Evolutionary conservation across 2,797 vertebrate genomes (phyloP).

Genomic region (Phrynocephalus guinanensis): DNA sequence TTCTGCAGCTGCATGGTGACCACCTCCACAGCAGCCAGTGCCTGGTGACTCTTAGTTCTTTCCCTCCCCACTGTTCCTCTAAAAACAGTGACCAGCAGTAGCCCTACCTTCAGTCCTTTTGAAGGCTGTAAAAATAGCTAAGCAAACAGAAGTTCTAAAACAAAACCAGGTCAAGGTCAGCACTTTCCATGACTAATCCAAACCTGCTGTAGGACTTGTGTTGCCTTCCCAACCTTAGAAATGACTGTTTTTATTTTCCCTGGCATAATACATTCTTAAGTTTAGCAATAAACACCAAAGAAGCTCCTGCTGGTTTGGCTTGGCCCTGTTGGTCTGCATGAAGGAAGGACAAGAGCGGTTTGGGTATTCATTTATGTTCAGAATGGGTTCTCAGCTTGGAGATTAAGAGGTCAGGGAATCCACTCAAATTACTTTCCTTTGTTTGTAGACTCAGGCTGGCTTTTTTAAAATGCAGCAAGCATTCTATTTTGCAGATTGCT

Average conservation of each 20-base stretch:
- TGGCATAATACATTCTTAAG: slow-evolving; percentile 46
- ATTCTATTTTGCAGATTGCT: slow-evolving; percentile 44
- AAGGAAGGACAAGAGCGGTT: slow-evolving; percentile 55
- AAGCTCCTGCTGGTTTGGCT: slow-evolving; percentile 44
- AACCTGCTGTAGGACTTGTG: slow-evolving; percentile 1
- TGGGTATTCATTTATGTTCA: slow-evolving; percentile 67
- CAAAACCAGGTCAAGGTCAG: not conserved
- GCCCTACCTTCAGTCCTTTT: not conserved
- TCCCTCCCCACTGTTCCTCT: not conserved
- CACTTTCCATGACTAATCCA: not conserved
- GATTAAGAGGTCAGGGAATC: slow-evolving; percentile 66
- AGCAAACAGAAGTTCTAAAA: not conserved
- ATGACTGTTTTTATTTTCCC: slow-evolving; percentile 46
- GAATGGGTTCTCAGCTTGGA: slow-evolving; percentile 52
- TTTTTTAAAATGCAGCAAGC: slow-evolving; percentile 17
- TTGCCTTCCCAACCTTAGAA: slow-evolving; percentile 25
- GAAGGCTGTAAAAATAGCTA: rapidly evolving
- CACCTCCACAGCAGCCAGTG: not conserved
- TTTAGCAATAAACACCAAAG: slow-evolving; percentile 65
- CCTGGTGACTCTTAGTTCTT: not conserved
- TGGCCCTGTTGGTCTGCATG: slow-evolving; percentile 61
- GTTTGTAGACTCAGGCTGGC: slow-evolving; percentile 44
- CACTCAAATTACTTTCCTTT: slow-evolving; percentile 55
- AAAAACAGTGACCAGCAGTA: not conserved
- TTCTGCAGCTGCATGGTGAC: not conserved